Conservation (phyloP, 2,113 vertebrate species). For the Procavia capensis region DNA sequence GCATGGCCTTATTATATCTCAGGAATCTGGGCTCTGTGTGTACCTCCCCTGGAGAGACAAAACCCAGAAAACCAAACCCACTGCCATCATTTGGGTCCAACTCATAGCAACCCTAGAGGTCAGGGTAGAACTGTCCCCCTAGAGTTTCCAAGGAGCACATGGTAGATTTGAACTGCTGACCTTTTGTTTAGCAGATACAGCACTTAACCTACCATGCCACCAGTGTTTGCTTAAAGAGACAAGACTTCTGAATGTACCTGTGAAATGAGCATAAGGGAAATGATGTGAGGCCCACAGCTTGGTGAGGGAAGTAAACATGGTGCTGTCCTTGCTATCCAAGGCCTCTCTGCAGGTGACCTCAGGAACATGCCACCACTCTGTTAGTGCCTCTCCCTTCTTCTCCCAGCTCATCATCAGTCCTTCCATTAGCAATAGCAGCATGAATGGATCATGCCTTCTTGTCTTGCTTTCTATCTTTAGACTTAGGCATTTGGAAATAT, state of each 20-base stretch:
- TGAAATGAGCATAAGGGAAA: background rate
- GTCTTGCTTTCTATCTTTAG: constrained; percentile 46
- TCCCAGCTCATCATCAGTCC: background rate
- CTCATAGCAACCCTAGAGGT: no score
- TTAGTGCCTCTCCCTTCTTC: background rate
- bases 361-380: background rate
- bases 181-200: no score
- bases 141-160: no score
- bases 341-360: background rate
- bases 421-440: background rate
- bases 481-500: background rate
- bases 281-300: background rate
- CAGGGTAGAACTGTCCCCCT: no score
- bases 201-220: no score
- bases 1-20: constrained; percentile 51
- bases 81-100: no score
- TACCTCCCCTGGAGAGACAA: background rate
- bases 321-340: background rate
- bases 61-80: no score
- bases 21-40: background rate
- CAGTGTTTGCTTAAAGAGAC: background rate
- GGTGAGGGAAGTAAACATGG: constrained; percentile 23
- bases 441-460: background rate
- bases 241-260: constrained; percentile 33
- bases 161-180: no score